Conservation (phyloP, 2,797 vertebrate species). For the Xiphophorus birchmanni region DNA sequence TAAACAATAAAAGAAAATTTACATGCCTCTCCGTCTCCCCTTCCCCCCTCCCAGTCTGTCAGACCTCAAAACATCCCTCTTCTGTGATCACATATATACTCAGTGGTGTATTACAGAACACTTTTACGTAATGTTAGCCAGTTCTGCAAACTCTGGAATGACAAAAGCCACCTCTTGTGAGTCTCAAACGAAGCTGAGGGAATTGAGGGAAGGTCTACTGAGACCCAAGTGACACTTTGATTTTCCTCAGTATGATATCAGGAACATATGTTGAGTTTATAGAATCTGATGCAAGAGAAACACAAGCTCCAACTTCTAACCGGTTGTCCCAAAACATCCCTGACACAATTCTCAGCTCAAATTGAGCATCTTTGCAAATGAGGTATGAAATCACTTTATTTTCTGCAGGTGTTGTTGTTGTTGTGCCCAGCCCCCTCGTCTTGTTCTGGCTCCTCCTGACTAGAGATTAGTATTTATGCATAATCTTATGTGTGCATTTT, state of each 20-base stretch:
- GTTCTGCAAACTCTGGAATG: conserved; percentile 54
- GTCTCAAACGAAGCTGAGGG: conserved; percentile 40
- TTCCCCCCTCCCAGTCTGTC: conserved; percentile 24
- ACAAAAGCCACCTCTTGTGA: conserved; percentile 58
- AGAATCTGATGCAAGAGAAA: conserved; percentile 26
- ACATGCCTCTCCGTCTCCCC: not conserved
- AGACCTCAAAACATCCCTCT: conserved; percentile 15
- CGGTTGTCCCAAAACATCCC: not conserved
- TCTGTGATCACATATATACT: conserved; percentile 5
- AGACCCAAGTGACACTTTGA: conserved; percentile 60
- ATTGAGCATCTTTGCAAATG: not conserved
- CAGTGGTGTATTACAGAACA: conserved; percentile 33
- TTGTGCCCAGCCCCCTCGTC: conserved; percentile 19
- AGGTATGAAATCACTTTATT: conserved; percentile 18
- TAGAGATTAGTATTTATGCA: conserved; percentile 33
- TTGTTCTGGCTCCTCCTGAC: conserved; percentile 15
- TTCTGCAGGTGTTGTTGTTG: conserved; percentile 48
- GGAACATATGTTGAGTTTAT: conserved; percentile 45
- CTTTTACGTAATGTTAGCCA: conserved; percentile 47
- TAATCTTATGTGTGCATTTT: conserved; percentile 42
- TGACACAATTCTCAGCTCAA: not conserved
- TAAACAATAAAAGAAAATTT: conserved; percentile 48
- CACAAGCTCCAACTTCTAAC: not conserved
- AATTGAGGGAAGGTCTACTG: conserved; percentile 44
- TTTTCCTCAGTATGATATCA: conserved; percentile 49